Base-by-base conservation (phyloP, 2,113 vertebrate genomes). In the Tursiops truncatus region DNA sequence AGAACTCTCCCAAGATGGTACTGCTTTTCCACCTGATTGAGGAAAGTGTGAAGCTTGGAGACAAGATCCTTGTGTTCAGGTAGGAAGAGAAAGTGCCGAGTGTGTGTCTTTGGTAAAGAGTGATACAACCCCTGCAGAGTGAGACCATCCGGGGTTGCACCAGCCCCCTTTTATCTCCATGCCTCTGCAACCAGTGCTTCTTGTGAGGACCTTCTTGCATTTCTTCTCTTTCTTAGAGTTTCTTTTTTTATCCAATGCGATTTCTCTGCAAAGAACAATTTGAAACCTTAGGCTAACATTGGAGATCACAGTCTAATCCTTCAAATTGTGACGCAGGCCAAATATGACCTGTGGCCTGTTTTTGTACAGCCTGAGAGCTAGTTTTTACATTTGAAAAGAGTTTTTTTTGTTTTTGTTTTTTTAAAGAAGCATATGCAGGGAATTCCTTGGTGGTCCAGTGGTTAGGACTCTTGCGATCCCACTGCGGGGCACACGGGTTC, bases 61-160 rank as follows among this genome's bases (percentile, higher is more conserved):
- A 99, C 98, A 99, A 99, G 99, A 99, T 99, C 92, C 98, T 99
- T 80, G 99, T 99, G 70, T 99, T 99, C 97, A 99, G 99, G 99
- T 99, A 98, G 97, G 98, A 96, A 47, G 80, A 90, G 68, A 65
- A 67, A 21, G 71, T 89, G 3, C 47, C n/a, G 20, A 23, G n/a
- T 95, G 3, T 71, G 41, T 86, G 9, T 77, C 70, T 91, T 2
- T 85, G 58, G 14, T 63, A 47, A 76, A n/a, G 58, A 60, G 58
- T 28, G 47, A 56, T 26, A 13, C 8, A 25, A 9, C 1, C 13
- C 26, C 20, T 6, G 5, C 26, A 21, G 80, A 38, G 31, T 60
- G 41, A 96, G 79, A 60, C 21, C 2, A 8, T 20, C 1, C 11
- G 20, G 71, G 31, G 2, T 68, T 11, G 9, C 0, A 4, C n/a